Evolutionary conservation across 2,113 vertebrate genomes (phyloP).

Genomic region (Balaenoptera acutorostrata): DNA sequence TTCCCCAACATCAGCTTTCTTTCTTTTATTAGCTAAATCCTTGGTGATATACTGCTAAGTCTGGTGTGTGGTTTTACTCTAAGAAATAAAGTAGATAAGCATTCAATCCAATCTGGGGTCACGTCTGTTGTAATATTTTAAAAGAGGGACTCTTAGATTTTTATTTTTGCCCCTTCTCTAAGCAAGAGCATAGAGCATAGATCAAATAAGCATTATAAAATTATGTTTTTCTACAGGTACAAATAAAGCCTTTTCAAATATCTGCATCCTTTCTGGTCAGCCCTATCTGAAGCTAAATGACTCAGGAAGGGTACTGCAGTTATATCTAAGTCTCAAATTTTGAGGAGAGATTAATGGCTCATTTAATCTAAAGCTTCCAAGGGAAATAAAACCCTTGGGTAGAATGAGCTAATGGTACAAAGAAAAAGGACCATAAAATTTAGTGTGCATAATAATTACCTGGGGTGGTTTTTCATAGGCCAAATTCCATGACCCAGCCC

Average conservation of each 20-base stretch:
- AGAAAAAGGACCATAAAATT: neutral
- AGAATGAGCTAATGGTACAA: neutral
- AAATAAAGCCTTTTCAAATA: neutral
- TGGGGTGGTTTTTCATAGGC: neutral
- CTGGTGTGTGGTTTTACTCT: neutral
- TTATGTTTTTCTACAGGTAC: neutral
- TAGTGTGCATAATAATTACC: neutral
- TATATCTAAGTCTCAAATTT: conserved; percentile 26
- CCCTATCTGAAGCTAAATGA: neutral
- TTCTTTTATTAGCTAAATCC: neutral
- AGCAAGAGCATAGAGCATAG: neutral
- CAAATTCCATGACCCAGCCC: neutral
- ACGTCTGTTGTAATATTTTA: neutral
- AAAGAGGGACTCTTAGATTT: neutral
- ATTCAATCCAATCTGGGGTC: neutral
- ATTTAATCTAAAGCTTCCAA: conserved; percentile 37
- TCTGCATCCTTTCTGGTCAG: neutral
- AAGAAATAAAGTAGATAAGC: neutral
- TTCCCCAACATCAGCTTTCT: neutral
- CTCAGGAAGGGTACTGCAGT: neutral
- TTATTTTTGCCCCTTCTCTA: neutral
- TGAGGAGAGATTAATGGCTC: conserved; percentile 22
- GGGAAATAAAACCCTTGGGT: conserved; percentile 13
- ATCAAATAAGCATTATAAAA: neutral
- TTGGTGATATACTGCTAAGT: neutral